Conservation (phyloP, 2,888 invertebrate genomes). For the Pandemis cinnamomeana region DNA sequence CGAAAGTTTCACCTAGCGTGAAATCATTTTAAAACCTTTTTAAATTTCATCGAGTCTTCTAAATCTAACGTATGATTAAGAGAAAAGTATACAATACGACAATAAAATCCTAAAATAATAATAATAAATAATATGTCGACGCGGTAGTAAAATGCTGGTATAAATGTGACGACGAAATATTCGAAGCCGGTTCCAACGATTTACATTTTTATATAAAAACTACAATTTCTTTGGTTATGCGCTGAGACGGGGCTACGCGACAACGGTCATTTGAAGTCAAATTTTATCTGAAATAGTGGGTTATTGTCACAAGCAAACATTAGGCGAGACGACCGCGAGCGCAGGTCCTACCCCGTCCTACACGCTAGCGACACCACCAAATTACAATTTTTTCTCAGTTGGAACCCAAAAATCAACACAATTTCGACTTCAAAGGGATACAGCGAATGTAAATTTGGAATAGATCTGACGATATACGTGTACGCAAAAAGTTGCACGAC, state of each 20-base stretch:
- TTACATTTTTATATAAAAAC: slow-evolving; percentile 48
- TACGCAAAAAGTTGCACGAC: too few relatives aligned
- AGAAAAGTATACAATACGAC: slow-evolving; percentile 37
- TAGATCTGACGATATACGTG: background rate
- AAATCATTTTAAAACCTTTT: slow-evolving; percentile 36
- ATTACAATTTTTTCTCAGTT: slow-evolving; percentile 45
- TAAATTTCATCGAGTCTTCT: slow-evolving; percentile 29
- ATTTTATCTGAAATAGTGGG: too few relatives aligned
- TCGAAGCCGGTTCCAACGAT: slow-evolving; percentile 50
- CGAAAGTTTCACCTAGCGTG: slow-evolving; percentile 48
- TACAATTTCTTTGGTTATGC: slow-evolving; percentile 59
- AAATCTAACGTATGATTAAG: slow-evolving; percentile 27
- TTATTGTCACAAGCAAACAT: too few relatives aligned
- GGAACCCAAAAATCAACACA: slow-evolving; percentile 43
- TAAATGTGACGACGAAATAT: slow-evolving; percentile 21
- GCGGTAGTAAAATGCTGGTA: slow-evolving; percentile 28
- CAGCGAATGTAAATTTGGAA: background rate
- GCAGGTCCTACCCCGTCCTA: slow-evolving; percentile 14
- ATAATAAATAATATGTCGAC: slow-evolving; percentile 35
- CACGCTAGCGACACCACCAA: slow-evolving; percentile 53
- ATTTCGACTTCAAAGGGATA: background rate
- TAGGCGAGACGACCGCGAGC: background rate
- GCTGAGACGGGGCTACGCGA: slow-evolving; percentile 45
- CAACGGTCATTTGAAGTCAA: background rate
- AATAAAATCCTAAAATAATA: slow-evolving; percentile 31